Evolutionary conservation across 2,113 vertebrate genomes (phyloP).

Genomic region (Pipa parva): DNA sequence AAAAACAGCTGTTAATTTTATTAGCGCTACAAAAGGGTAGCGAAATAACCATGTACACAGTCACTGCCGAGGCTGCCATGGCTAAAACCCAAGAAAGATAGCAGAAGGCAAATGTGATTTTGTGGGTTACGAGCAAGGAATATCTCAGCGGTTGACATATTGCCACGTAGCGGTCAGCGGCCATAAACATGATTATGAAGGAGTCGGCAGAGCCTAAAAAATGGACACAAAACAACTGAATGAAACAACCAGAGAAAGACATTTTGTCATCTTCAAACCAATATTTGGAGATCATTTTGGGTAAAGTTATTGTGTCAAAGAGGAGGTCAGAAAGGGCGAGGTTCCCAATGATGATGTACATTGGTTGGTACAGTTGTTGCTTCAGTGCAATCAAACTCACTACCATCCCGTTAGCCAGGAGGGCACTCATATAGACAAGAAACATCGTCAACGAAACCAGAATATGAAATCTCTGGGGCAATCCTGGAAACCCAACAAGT

Average conservation of each 20-base stretch:
- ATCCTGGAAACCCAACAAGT: not conserved
- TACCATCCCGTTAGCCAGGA: slow-evolving; percentile 60
- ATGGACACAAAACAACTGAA: slow-evolving; percentile 50
- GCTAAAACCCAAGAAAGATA: slow-evolving; percentile 43
- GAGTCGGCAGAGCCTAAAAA: slow-evolving; percentile 46
- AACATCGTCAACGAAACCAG: slow-evolving; percentile 58
- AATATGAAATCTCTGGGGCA: not conserved
- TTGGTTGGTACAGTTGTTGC: slow-evolving; percentile 52
- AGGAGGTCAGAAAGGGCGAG: slow-evolving; percentile 47
- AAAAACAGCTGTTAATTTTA: slow-evolving; percentile 44
- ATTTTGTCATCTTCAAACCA: slow-evolving; percentile 40
- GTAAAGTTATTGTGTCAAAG: slow-evolving; percentile 47
- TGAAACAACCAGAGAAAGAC: slow-evolving; percentile 46
- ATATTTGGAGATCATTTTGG: slow-evolving; percentile 48
- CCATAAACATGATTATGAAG: slow-evolving; percentile 48
- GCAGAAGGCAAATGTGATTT: slow-evolving; percentile 20
- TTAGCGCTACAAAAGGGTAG: slow-evolving; percentile 51
- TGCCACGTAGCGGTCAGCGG: slow-evolving; percentile 46
- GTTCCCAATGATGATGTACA: slow-evolving; percentile 52
- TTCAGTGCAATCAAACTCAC: slow-evolving; percentile 45
- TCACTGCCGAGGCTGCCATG: slow-evolving; percentile 38
- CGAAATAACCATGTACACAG: slow-evolving; percentile 36
- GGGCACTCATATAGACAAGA: slow-evolving; percentile 56
- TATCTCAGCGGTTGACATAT: slow-evolving; percentile 49
- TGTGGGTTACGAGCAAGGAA: slow-evolving; percentile 21